These are phyloP conservation scores for Myiothlypis coronata DNA, from an alignment of 2,797 vertebrate species.

Conservation along the genomic window DNA sequence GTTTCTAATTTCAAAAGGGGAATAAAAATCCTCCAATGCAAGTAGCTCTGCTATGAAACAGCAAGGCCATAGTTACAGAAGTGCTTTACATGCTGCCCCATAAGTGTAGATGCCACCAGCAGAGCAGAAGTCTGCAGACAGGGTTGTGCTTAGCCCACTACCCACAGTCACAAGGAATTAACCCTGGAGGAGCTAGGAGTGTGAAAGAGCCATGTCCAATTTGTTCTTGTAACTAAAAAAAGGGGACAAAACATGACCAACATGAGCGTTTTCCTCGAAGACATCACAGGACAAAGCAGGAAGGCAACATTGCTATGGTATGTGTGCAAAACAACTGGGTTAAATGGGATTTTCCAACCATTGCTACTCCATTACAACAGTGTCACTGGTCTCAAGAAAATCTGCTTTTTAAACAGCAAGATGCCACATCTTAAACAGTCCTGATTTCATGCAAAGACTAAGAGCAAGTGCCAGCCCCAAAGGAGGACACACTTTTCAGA, in stretches of 20 bases:
- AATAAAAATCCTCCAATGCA: not conserved
- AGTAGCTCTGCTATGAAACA: not conserved
- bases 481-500: not conserved
- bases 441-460: not conserved
- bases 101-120: not conserved
- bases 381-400: not conserved
- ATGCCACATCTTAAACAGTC: not conserved
- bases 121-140: not conserved
- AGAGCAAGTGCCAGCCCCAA: not conserved
- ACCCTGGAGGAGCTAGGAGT: not conserved
- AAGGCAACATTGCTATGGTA: not conserved
- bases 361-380: not conserved
- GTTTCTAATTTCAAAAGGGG: conserved; percentile 20
- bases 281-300: not conserved
- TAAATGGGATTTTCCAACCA: not conserved
- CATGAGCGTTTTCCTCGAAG: not conserved
- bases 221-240: not conserved
- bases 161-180: not conserved
- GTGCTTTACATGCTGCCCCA: not conserved
- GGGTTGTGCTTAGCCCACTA: not conserved
- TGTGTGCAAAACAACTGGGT: not conserved
- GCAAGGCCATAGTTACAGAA: not conserved
- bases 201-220: not conserved
- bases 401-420: not conserved
- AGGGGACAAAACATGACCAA: not conserved